Percentiles rank a stretch among this genome's conserved stretches.
phyloP scores from a whole-genome alignment of 1,140 invertebrate species.

The Panonychus citri region DNA sequence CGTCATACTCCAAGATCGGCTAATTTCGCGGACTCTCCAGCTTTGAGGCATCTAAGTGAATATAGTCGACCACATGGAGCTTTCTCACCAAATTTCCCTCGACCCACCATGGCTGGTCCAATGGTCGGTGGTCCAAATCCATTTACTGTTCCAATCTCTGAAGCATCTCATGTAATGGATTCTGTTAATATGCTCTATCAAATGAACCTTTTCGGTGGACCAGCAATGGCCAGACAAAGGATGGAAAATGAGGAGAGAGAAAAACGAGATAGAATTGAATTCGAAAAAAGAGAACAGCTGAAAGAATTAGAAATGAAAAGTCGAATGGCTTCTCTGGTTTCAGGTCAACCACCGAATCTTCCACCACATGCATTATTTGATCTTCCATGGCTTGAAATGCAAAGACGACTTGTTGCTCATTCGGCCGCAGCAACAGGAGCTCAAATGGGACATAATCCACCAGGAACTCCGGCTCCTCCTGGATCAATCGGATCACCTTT shows the following conservation, averaged over 20 bases:
- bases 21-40: slow-evolving; percentile 62
- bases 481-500: slow-evolving; percentile 14
- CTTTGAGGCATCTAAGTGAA: slow-evolving; percentile 56
- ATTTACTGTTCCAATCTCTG: slow-evolving; percentile 28
- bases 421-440: slow-evolving; percentile 1
- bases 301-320: slow-evolving; percentile 55
- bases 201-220: slow-evolving; percentile 25
- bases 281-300: slow-evolving; percentile 62
- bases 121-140: slow-evolving; percentile 19
- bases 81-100: slow-evolving; percentile 38
- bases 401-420: slow-evolving; percentile 34
- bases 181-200: slow-evolving; percentile 28
- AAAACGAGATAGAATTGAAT: slow-evolving; percentile 30
- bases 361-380: slow-evolving; percentile 35
- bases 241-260: slow-evolving; percentile 13
- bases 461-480: slow-evolving; percentile 5
- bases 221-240: slow-evolving; percentile 38
- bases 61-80: slow-evolving; percentile 69
- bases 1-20: slow-evolving; percentile 37
- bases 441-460: background rate
- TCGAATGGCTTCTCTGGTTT: slow-evolving; percentile 47
- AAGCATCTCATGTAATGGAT: slow-evolving; percentile 36
- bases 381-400: slow-evolving; percentile 72
- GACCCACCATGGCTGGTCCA: slow-evolving; percentile 4
- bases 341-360: slow-evolving; percentile 31